Evolutionary conservation across 1,140 invertebrate genomes (phyloP), one percentile per base, ranked within the genome.

Genomic region (Drosophila oshimai): DNA sequence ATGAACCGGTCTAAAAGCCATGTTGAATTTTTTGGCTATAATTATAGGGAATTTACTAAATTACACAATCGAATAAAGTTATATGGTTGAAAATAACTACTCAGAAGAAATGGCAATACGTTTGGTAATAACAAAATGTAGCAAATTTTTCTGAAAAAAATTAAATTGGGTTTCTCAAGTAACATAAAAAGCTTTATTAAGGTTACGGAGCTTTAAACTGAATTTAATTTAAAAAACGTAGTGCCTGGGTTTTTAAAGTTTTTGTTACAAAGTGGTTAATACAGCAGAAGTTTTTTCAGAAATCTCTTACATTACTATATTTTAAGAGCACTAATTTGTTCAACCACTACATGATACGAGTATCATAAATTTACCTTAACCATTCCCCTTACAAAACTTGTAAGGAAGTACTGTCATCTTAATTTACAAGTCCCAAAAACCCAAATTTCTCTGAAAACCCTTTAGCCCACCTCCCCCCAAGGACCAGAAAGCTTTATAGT

Each of bases 1-100:
- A 86, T 79, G 44, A 60, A 17, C 37, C 49, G 12, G 36, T 65
- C 54, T 31, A 31, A 26, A 36, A 24, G 70, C 51, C 53, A 65
- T 13, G 20, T 28, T 22, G 4, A 10, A 42, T 58, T 44, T 26
- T 9, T 36, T 13, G 39, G n/a, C 15, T 10, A 34, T 41, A 44
- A 62, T 62, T 20, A 26, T 10, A 64, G 29, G 33, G 17, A 15
- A 60, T 60, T 60, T 17, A 22, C 22, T 12, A 2, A 28, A 55
- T 37, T 53, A 26, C 20, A 53, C 9, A 6, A 36, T 13, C 12
- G 18, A 53, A 46, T 53, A 28, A 46, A 20, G 37, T 28, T 28
- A 45, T 26, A 12, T 18, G 17, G 15, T 12, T 34, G 10, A 10
- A 34, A 12, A 34, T 36, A n/a, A n/a, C n/a, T n/a, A n/a, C n/a